Evolutionary conservation across 1,140 invertebrate species (phyloP).

Genomic region (Pogonus chalceus): DNA sequence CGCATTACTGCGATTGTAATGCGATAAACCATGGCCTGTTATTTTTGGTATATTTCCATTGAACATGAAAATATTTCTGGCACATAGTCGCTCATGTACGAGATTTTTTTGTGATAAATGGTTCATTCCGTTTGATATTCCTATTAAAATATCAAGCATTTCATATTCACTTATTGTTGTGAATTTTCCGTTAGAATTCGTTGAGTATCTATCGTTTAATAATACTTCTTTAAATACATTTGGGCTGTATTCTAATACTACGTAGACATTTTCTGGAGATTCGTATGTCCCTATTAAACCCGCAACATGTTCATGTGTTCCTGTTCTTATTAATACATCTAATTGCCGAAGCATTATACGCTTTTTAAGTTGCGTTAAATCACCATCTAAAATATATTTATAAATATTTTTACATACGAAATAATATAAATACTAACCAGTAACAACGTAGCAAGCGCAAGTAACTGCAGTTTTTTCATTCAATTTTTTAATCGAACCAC

Average conservation of each 20-base stretch:
- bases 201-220: slow-evolving; percentile 48
- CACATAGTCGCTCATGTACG: slow-evolving; percentile 58
- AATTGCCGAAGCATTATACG: slow-evolving; percentile 61
- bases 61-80: slow-evolving; percentile 55
- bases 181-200: slow-evolving; percentile 51
- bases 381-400: slow-evolving; percentile 41
- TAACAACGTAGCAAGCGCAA: slow-evolving; percentile 39
- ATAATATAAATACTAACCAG: slow-evolving; percentile 17
- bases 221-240: slow-evolving; percentile 57
- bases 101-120: slow-evolving; percentile 52
- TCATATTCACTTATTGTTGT: slow-evolving; percentile 49
- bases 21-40: slow-evolving; percentile 56
- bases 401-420: neutral
- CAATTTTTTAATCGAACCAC: slow-evolving; percentile 47
- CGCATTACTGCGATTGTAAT: slow-evolving; percentile 34
- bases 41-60: slow-evolving; percentile 55
- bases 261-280: slow-evolving; percentile 56
- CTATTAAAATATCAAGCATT: slow-evolving; percentile 44
- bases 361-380: slow-evolving; percentile 49
- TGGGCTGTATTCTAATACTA: slow-evolving; percentile 57
- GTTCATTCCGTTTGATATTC: slow-evolving; percentile 55
- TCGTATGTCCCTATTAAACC: slow-evolving; percentile 70
- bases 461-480: slow-evolving; percentile 32
- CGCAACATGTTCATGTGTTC: slow-evolving; percentile 59
- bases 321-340: slow-evolving; percentile 56